Evolutionary conservation across 2,888 invertebrate genomes (phyloP), one percentile per base, ranked within the genome.

Genomic region (Drosophila ustulata): DNA sequence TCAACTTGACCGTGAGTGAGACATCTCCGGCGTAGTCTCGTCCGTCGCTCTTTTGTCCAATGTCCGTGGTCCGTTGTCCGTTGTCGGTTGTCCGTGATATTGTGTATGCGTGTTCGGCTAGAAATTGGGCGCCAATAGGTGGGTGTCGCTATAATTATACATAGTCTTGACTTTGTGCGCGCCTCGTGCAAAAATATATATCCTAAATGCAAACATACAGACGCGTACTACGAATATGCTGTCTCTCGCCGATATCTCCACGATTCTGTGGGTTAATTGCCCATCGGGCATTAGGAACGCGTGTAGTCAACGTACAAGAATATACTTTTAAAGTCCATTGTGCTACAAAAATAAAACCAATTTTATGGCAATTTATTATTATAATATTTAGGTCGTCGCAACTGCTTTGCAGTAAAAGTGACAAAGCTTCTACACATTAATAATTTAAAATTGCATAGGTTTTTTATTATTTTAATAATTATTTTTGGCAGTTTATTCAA

Each of bases 91-190:
- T 78, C 75, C 79, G 57, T 83, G 84, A 83, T 80, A 77, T 81
- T 63, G 52, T 59, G 58, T 62, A 47, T 71, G 62, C 41, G 53
- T 62, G 68, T 65, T 59, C 66, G 62, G 68, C 67, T 51, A 70
- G 73, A 82, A 85, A 74, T 89, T 78, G 89, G 88, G 83, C 89
- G 89, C 89, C 88, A 71, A 88, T 89, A 89, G 88, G 85, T 89
- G 89, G 89, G 85, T 89, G 85, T 85, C 86, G 86, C 88, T 85
- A 85, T 88, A 88, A 89, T 88, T 88, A 78, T 78, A 78, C 61
- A 45, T 41, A 78, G 86, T 86, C 83, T 88, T 88, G 80, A 89
- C 76, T 88, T 86, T 80, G 90, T 86, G 90, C 84, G 89, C 89
- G 78, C 89, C 86, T 86, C 82, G 87, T 86, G 86, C 89, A 89